Percentiles rank a stretch among this genome's conserved stretches.
Conservation (phyloP, 1,140 invertebrate genomes). For the Drosophila ficusphila region DNA sequence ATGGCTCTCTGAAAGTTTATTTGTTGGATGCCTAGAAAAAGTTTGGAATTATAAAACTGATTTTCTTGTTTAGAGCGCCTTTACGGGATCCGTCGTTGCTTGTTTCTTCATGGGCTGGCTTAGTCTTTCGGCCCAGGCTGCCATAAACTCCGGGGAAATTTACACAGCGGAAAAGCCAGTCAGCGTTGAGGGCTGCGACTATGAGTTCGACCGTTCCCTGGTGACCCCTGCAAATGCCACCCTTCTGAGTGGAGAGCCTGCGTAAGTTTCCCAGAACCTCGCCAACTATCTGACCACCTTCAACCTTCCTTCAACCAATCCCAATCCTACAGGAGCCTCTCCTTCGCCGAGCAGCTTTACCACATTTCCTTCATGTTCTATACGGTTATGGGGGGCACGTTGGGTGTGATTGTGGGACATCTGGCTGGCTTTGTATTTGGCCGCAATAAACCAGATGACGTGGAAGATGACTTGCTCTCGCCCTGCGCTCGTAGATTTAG, state of each 20-base stretch:
- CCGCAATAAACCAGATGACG: slow-evolving; percentile 33
- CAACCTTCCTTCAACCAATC: not conserved
- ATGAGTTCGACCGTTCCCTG: slow-evolving; percentile 76
- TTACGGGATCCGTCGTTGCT: slow-evolving; percentile 89
- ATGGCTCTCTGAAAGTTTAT: not conserved
- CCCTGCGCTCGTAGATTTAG: slow-evolving; percentile 50
- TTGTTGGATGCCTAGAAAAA: not conserved
- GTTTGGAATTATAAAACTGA: not conserved
- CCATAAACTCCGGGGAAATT: slow-evolving; percentile 87
- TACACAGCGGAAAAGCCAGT: slow-evolving; percentile 86
- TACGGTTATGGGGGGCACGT: slow-evolving; percentile 27
- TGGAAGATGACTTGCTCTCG: slow-evolving; percentile 58
- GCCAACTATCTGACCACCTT: too few species aligned
- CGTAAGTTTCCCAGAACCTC: slow-evolving; percentile 38
- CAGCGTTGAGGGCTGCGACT: slow-evolving; percentile 88
- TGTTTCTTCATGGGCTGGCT: slow-evolving; percentile 91
- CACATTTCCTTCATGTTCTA: slow-evolving; percentile 73
- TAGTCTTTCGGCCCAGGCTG: slow-evolving; percentile 89
- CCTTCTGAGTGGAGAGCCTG: slow-evolving; percentile 1
- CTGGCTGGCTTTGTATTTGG: slow-evolving; percentile 59
- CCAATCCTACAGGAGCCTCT: slow-evolving; percentile 41
- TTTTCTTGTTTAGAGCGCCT: slow-evolving; percentile 86
- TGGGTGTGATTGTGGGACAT: slow-evolving; percentile 44
- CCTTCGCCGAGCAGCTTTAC: slow-evolving; percentile 62
- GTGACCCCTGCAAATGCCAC: slow-evolving; percentile 83